Conservation (phyloP, 1,140 invertebrate species). For the Drosophila lacertosa region DNA sequence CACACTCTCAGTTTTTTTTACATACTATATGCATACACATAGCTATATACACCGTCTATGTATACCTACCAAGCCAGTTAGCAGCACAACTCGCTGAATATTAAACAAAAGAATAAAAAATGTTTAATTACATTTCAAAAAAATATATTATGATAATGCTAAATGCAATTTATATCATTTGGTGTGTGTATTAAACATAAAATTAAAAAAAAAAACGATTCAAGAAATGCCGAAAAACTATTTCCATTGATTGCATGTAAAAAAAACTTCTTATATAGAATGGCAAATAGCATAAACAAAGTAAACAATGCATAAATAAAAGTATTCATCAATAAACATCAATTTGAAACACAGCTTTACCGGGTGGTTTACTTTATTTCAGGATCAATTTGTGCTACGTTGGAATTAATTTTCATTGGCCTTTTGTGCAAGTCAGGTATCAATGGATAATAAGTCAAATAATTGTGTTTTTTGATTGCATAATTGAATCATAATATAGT, state of each 20-base stretch:
- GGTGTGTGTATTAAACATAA: slow-evolving; percentile 55
- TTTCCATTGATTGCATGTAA: slow-evolving; percentile 50
- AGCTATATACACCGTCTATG: slow-evolving; percentile 2
- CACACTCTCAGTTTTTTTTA: not conserved
- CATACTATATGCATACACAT: slow-evolving; percentile 13
- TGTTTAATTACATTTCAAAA: not conserved
- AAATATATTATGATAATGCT: slow-evolving; percentile 4
- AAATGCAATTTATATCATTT: slow-evolving; percentile 44
- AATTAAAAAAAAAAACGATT: slow-evolving; percentile 21
- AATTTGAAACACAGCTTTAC: slow-evolving; percentile 30
- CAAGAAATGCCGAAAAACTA: slow-evolving; percentile 32
- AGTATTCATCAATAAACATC: slow-evolving; percentile 71
- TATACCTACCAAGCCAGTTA: slow-evolving; percentile 19
- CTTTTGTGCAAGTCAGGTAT: too few relatives aligned
- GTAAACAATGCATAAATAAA: slow-evolving; percentile 66
- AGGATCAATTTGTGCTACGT: too few relatives aligned
- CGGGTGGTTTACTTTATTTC: not conserved
- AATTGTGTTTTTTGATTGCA: too few relatives aligned
- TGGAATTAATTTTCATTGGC: too few relatives aligned
- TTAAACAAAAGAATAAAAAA: slow-evolving; percentile 34
- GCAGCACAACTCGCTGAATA: slow-evolving; percentile 31
- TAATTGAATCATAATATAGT: too few relatives aligned
- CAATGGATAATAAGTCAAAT: too few relatives aligned
- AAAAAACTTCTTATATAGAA: slow-evolving; percentile 16
- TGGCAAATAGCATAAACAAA: slow-evolving; percentile 37